Percentiles rank a stretch among this genome's conserved stretches.
Evolutionary conservation across 2,888 invertebrate species (phyloP).

Genomic region (Exephanes ischioxanthus): DNA sequence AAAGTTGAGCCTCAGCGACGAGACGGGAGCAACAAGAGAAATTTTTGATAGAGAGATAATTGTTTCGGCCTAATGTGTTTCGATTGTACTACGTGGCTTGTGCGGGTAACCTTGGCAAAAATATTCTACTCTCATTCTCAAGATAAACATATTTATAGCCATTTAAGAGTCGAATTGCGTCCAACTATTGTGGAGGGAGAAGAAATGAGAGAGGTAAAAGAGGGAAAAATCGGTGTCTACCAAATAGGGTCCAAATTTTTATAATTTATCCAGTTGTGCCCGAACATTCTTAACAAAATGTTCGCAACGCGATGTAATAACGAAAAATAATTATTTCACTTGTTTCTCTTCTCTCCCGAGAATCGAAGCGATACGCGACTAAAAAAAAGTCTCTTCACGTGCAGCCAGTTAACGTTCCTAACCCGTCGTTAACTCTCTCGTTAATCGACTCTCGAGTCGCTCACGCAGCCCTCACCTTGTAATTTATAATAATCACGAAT

Average conservation of each 20-base stretch:
- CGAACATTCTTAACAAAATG: neutral
- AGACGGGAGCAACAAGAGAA: slow-evolving; percentile 33
- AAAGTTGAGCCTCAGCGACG: slow-evolving; percentile 48
- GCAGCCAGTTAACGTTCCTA: slow-evolving; percentile 68
- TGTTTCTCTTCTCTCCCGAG: slow-evolving; percentile 19
- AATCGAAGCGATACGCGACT: neutral
- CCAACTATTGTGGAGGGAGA: slow-evolving; percentile 11
- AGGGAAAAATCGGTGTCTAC: slow-evolving; percentile 5
- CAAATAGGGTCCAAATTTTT: neutral
- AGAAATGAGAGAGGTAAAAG: slow-evolving; percentile 6
- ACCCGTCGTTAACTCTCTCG: slow-evolving; percentile 76
- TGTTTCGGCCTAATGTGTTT: slow-evolving; percentile 23
- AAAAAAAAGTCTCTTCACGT: slow-evolving; percentile 45
- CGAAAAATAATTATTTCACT: slow-evolving; percentile 23
- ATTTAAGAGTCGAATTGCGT: slow-evolving; percentile 47
- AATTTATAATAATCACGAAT: slow-evolving; percentile 81
- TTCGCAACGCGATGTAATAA: slow-evolving; percentile 1
- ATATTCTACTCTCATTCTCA: slow-evolving; percentile 19
- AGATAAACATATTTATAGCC: slow-evolving; percentile 54
- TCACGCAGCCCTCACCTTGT: slow-evolving; percentile 67
- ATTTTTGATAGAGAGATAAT: slow-evolving; percentile 39
- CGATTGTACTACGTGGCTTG: neutral
- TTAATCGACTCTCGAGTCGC: slow-evolving; percentile 73
- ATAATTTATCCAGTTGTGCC: slow-evolving; percentile 24
- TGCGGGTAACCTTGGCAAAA: neutral